These are phyloP conservation scores for Solenodon paradoxus DNA, from an alignment of 2,113 vertebrate genomes.

Conservation along the genomic window DNA sequence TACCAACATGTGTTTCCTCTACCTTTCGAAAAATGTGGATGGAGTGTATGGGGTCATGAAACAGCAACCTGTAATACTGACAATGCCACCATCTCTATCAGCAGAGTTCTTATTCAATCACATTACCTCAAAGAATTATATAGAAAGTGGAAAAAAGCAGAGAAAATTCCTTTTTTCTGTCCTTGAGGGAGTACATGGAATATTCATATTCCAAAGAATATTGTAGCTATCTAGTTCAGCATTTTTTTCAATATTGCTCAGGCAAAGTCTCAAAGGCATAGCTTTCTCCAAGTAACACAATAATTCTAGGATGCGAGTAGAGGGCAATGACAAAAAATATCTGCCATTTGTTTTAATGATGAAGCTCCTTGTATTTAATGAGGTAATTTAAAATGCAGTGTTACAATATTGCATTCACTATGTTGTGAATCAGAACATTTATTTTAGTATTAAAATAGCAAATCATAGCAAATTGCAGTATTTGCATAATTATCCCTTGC, in stretches of 20 bases:
- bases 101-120: neutral
- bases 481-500: constrained; percentile 33
- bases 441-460: neutral
- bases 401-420: neutral
- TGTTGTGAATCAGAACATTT: neutral
- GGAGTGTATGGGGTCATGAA: neutral
- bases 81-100: accelerated
- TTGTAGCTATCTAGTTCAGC: neutral
- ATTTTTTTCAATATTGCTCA: neutral
- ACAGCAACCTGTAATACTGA: neutral
- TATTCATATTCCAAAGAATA: neutral
- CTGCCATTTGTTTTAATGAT: neutral
- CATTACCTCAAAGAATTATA: neutral
- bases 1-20: neutral
- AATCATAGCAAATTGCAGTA: neutral
- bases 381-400: neutral
- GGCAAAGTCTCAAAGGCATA: neutral
- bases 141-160: neutral
- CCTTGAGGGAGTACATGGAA: neutral
- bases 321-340: neutral
- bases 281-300: neutral
- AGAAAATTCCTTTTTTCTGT: neutral
- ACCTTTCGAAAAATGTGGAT: neutral
- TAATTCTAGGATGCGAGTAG: neutral
- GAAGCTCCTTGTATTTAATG: neutral